A percentile compares a stretch with the other conserved stretches of the same genome.
phyloP scores from a whole-genome alignment of 2,888 invertebrate species.

The Thysanoteuthis rhombus region DNA sequence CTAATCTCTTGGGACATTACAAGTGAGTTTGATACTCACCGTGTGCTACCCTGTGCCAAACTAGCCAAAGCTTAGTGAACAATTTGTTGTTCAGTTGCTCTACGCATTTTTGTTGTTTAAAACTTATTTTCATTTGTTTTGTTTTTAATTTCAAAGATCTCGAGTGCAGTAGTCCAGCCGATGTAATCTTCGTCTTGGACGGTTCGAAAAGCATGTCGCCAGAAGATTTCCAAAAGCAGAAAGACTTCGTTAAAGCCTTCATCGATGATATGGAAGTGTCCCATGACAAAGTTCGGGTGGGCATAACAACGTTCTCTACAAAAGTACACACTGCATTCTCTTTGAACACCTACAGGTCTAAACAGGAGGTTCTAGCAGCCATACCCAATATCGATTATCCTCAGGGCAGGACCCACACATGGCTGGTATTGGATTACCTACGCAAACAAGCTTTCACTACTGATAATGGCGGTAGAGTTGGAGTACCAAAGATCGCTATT shows the following conservation, averaged over 20 bases:
- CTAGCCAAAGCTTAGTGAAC: too few relatives aligned
- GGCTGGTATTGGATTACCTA: neutral
- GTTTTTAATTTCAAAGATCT: neutral
- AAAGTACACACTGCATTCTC: neutral
- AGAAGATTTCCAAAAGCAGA: slow-evolving; percentile 51
- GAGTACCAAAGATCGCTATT: neutral
- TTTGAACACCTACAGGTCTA: neutral
- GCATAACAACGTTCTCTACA: neutral
- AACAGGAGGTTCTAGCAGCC: neutral
- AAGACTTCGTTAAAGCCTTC: neutral
- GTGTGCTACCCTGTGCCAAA: too few relatives aligned
- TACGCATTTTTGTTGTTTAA: neutral
- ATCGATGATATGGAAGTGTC: neutral
- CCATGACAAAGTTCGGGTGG: neutral
- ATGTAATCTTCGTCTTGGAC: slow-evolving; percentile 53
- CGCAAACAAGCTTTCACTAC: neutral
- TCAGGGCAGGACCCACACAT: neutral
- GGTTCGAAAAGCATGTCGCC: slow-evolving; percentile 57
- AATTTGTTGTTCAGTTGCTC: too few relatives aligned
- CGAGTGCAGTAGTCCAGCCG: slow-evolving; percentile 48
- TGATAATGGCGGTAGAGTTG: neutral
- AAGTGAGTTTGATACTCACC: too few relatives aligned
- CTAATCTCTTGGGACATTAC: too few relatives aligned
- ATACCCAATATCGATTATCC: neutral
- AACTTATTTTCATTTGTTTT: neutral